These are phyloP conservation scores for Tenthredo distinguenda DNA, from an alignment of 2,888 invertebrate genomes.

Conservation along the genomic window DNA sequence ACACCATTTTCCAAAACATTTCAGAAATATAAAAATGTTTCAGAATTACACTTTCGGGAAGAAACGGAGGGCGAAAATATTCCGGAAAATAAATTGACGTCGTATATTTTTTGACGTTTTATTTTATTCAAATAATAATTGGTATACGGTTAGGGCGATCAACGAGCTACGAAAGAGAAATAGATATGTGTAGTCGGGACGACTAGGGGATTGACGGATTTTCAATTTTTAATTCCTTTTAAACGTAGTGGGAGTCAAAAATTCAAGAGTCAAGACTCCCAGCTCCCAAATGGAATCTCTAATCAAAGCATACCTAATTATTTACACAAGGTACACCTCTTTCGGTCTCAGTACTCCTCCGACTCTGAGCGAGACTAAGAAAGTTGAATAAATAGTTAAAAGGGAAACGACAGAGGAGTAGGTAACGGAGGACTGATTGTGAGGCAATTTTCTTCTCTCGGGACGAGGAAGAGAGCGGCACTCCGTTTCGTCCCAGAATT, in stretches of 20 bases:
- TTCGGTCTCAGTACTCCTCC: not conserved
- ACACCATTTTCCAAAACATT: not conserved
- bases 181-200: not conserved
- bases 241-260: not conserved
- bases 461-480: not conserved
- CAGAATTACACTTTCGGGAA: not conserved
- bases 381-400: conserved; percentile 24
- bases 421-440: not conserved
- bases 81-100: not conserved
- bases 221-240: not conserved
- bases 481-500: not conserved
- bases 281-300: conserved; percentile 32
- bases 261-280: not conserved
- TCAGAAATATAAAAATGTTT: not conserved
- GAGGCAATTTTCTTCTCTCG: not conserved
- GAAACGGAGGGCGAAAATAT: not conserved
- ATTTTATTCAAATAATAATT: not conserved
- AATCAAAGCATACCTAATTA: conserved; percentile 34
- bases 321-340: conserved; percentile 1
- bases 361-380: not conserved
- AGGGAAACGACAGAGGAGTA: not conserved
- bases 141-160: not conserved
- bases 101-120: not conserved
- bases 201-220: not conserved
- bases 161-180: not conserved